Percentiles rank a stretch among this genome's conserved stretches.
phyloP scores from a whole-genome alignment of 2,888 invertebrate genomes.

The Diplazon laetatorius region DNA sequence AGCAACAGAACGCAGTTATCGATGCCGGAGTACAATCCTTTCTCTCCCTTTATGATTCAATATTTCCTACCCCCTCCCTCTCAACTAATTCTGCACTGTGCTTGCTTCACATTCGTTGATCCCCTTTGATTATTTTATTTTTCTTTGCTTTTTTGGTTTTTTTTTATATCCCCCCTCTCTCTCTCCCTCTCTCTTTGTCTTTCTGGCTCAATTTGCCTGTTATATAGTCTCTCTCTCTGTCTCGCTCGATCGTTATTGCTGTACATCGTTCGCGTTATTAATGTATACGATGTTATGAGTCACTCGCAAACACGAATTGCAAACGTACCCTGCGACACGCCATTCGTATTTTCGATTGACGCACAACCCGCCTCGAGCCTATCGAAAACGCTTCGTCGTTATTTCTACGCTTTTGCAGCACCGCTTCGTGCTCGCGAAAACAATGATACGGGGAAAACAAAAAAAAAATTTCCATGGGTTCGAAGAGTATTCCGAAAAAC shows the following conservation, averaged over 20 bases:
- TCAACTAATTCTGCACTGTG: too few species aligned
- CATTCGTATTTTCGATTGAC: too few species aligned
- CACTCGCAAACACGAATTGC: slow-evolving; percentile 9
- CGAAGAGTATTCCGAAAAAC: too few species aligned
- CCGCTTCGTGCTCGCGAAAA: too few species aligned
- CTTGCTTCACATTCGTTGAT: slow-evolving; percentile 32
- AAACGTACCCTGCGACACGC: neutral
- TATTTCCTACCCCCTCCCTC: slow-evolving; percentile 26
- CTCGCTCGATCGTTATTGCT: neutral
- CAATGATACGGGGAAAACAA: too few species aligned
- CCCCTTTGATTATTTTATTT: slow-evolving; percentile 1
- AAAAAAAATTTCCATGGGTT: too few species aligned
- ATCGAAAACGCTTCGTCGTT: neutral
- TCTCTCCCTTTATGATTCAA: slow-evolving; percentile 54
- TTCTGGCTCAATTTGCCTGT: too few species aligned
- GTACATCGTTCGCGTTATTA: slow-evolving; percentile 11
- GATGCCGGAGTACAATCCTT: slow-evolving; percentile 37
- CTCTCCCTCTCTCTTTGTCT: neutral
- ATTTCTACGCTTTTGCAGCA: too few species aligned
- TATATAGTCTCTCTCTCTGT: neutral
- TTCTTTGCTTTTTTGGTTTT: slow-evolving; percentile 1
- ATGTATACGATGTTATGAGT: slow-evolving; percentile 3
- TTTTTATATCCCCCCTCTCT: slow-evolving; percentile 9
- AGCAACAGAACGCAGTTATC: neutral
- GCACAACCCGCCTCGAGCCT: too few species aligned